These are phyloP conservation scores for Tetranychus urticae DNA, from an alignment of 1,140 invertebrate species.

Conservation along the genomic window DNA sequence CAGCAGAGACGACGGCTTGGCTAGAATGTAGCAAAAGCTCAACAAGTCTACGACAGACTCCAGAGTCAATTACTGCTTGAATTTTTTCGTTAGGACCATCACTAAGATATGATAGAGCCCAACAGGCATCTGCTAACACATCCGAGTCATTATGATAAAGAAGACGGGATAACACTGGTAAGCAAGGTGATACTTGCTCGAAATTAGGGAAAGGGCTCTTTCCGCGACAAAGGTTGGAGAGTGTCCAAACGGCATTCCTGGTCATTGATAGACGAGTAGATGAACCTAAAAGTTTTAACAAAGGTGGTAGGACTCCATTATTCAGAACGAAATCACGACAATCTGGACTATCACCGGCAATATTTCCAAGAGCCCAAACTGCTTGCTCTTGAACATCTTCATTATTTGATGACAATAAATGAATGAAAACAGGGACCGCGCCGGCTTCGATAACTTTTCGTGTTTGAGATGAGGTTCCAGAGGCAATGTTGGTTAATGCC, in stretches of 20 bases:
- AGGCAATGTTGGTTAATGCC: conserved; percentile 92
- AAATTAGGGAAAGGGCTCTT: conserved; percentile 92
- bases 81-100: conserved; percentile 97
- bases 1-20: conserved; percentile 78
- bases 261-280: conserved; percentile 63
- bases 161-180: conserved; percentile 62
- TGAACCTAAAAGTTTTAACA: conserved; percentile 64
- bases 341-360: conserved; percentile 78
- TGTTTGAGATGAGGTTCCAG: conserved; percentile 81
- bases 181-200: conserved; percentile 35
- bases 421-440: conserved; percentile 75
- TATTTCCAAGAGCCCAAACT: conserved; percentile 40
- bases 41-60: conserved; percentile 75
- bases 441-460: conserved; percentile 76
- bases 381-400: conserved; percentile 71
- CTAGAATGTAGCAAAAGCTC: conserved; percentile 76
- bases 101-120: conserved; percentile 77
- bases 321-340: conserved; percentile 74
- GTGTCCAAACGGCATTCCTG: conserved; percentile 88
- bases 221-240: conserved; percentile 85
- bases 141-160: conserved; percentile 72
- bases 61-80: conserved; percentile 86
- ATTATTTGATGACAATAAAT: conserved; percentile 46
- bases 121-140: conserved; percentile 80
- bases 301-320: conserved; percentile 54